phyloP scores from a whole-genome alignment of 2,888 invertebrate genomes.

The Tromatobia lineatoria region DNA sequence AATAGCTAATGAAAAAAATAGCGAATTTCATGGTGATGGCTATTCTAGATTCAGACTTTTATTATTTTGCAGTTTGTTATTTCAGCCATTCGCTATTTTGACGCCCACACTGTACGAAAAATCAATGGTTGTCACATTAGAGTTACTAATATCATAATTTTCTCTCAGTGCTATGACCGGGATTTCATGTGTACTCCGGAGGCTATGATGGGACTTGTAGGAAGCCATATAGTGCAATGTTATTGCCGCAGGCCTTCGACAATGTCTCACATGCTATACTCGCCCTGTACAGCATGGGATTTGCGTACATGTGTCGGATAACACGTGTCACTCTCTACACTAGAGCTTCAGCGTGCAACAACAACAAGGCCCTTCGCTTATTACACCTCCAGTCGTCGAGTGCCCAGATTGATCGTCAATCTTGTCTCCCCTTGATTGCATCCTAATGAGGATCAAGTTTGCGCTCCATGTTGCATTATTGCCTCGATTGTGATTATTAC shows the following conservation, averaged over 20 bases:
- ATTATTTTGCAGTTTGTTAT: no score
- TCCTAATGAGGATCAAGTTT: slow-evolving; percentile 42
- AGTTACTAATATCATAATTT: no score
- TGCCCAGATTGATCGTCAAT: not conserved
- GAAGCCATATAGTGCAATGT: slow-evolving; percentile 11
- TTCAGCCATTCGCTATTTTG: no score
- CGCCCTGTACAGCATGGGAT: not conserved
- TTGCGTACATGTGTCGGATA: slow-evolving; percentile 42
- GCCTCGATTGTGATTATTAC: not conserved
- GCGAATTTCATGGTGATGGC: no score
- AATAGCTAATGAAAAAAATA: no score
- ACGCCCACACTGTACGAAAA: no score
- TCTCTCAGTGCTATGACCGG: not conserved
- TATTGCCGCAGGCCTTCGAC: slow-evolving; percentile 17
- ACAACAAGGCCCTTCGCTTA: slow-evolving; percentile 47
- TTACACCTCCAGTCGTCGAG: slow-evolving; percentile 45
- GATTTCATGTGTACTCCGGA: not conserved
- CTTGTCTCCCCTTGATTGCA: slow-evolving; percentile 1
- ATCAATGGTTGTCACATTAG: no score
- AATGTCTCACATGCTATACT: not conserved
- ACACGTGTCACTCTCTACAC: slow-evolving; percentile 61
- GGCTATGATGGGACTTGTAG: slow-evolving; percentile 13
- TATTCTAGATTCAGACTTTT: no score
- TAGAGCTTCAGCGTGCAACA: slow-evolving; percentile 13
- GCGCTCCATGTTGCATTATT: slow-evolving; percentile 12